Conservation (phyloP, 1,140 invertebrate species). For the Drosophila murphyi region DNA sequence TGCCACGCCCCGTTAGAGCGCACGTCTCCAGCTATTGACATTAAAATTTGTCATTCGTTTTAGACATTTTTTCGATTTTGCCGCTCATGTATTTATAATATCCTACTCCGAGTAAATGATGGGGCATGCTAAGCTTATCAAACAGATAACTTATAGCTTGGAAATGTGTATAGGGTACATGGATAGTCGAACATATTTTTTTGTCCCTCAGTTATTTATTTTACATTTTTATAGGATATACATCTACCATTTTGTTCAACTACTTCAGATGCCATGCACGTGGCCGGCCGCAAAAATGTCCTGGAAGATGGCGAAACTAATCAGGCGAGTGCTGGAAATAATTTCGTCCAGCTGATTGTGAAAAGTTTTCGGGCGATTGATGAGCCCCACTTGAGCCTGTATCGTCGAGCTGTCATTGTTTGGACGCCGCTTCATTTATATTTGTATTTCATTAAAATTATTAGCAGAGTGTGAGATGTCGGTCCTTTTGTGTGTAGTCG, state of each 20-base stretch:
- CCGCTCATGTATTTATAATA: slow-evolving; percentile 24
- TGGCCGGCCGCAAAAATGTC: slow-evolving; percentile 50
- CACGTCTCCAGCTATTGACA: slow-evolving; percentile 75
- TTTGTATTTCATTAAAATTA: slow-evolving; percentile 83
- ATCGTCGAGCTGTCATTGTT: slow-evolving; percentile 68
- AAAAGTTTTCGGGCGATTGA: slow-evolving; percentile 66
- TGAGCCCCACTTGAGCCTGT: slow-evolving; percentile 49
- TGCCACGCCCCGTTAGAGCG: slow-evolving; percentile 28
- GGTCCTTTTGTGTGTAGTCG: neutral
- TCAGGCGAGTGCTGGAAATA: slow-evolving; percentile 77
- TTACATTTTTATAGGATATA: slow-evolving; percentile 60
- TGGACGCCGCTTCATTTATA: slow-evolving; percentile 72
- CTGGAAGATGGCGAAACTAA: slow-evolving; percentile 68
- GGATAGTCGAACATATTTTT: neutral
- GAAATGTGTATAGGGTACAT: neutral
- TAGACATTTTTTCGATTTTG: slow-evolving; percentile 48
- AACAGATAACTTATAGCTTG: neutral
- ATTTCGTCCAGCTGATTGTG: slow-evolving; percentile 63
- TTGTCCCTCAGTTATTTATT: slow-evolving; percentile 51
- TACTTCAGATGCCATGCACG: slow-evolving; percentile 72
- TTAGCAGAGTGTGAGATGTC: slow-evolving; percentile 36
- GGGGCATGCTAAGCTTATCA: neutral
- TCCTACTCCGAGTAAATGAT: neutral
- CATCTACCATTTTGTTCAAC: slow-evolving; percentile 39
- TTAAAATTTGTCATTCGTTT: slow-evolving; percentile 80